A percentile compares a stretch with the other conserved stretches of the same genome.
phyloP scores from a whole-genome alignment of 2,113 vertebrate species.

The Phoxinus phoxinus region DNA sequence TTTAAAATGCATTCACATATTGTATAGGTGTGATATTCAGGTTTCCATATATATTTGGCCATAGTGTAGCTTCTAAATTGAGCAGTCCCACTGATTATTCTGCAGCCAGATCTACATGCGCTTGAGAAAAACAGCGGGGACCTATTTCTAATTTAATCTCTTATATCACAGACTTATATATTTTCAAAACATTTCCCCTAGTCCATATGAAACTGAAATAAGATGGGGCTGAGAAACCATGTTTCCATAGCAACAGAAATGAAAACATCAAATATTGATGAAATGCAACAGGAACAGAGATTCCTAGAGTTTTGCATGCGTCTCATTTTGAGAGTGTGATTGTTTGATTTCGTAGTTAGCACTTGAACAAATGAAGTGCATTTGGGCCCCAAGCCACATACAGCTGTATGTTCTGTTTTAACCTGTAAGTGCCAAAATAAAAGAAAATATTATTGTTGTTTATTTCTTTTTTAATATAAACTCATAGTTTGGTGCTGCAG shows the following conservation, averaged over 20 bases:
- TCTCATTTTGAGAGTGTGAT: constrained; percentile 7
- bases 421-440: not conserved
- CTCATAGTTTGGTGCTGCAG: not conserved
- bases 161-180: constrained; percentile 14
- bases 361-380: not conserved
- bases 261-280: constrained; percentile 52
- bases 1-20: constrained; percentile 13
- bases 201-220: constrained; percentile 15
- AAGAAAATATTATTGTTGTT: not conserved
- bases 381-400: not conserved
- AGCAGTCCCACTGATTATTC: not conserved
- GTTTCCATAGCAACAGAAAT: constrained; percentile 49
- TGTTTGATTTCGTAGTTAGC: constrained; percentile 25
- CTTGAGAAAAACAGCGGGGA: not conserved
- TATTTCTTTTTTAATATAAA: not conserved
- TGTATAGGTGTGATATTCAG: not conserved
- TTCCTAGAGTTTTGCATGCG: constrained; percentile 19
- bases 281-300: constrained; percentile 27
- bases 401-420: not conserved
- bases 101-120: not conserved
- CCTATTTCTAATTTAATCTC: constrained; percentile 24
- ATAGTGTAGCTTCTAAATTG: not conserved
- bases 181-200: not conserved
- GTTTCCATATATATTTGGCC: not conserved
- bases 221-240: constrained; percentile 16